Base-by-base conservation (phyloP, 2,797 vertebrate species). In the Podargus strigoides region DNA sequence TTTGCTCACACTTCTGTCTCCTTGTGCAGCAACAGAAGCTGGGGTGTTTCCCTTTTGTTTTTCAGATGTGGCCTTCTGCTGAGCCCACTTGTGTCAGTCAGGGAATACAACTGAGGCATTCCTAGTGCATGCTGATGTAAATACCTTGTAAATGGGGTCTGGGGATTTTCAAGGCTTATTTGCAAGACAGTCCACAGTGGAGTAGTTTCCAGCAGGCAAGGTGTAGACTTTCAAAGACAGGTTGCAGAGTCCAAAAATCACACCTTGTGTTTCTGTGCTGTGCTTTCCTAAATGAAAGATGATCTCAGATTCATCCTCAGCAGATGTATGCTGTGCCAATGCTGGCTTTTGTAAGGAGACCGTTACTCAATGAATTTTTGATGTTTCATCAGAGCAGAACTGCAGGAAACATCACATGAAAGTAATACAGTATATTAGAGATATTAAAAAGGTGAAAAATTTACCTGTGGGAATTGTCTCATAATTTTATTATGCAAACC, bases 401-500 rank as follows among this genome's bases (percentile, higher is more conserved):
- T 89, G 79, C 94, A 89, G 91, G 94, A 96, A 96, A 87, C 74
- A 91, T 92, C 85, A 76, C 82, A 96, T 88, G 91, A 94, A 96
- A 91, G 87, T 82, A 95, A 86, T 90, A 77, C 30, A 91, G 50
- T 85, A 64, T 88, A 94, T 93, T 93, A 94, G 95, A 96, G 49
- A 93, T 88, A 91, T 85, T 95, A 90, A 94, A 93, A 96, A 93
- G 94, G 92, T 95, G 91, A 89, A 96, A 97, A 97, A 89, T 94
- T 70, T 32, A 92, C 95, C 78, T 92, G 60, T 94, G 96, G 93
- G 96, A 95, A 76, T 90, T 93, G 59, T 82, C 86, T 88, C n/a
- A 46, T 94, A 92, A 91, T 94, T 96, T 94, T 94, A 93, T 85
- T 96, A 94, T 88, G 83, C 83, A 94, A 80, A 94, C 79, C 85